phyloP scores from a whole-genome alignment of 2,888 invertebrate species.

The Melanchra persicariae region DNA sequence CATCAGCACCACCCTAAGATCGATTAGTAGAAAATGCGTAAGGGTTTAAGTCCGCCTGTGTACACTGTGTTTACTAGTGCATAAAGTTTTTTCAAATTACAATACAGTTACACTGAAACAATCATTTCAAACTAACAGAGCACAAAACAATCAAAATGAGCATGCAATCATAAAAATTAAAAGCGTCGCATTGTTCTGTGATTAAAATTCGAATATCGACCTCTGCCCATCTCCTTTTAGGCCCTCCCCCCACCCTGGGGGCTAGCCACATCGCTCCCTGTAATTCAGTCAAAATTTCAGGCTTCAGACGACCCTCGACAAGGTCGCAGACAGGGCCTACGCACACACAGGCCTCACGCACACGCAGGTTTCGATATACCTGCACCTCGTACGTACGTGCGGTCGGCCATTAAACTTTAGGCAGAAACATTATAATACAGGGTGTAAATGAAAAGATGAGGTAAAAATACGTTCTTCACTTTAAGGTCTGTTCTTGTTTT shows the following conservation, averaged over 20 bases:
- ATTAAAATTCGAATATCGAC: slow-evolving; percentile 82
- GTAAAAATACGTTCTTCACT: neutral
- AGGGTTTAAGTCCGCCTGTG: too few species aligned
- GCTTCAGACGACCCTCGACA: slow-evolving; percentile 86
- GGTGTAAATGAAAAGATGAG: slow-evolving; percentile 14
- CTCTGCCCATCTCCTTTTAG: slow-evolving; percentile 61
- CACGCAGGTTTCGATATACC: slow-evolving; percentile 70
- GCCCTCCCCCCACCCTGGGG: slow-evolving; percentile 58
- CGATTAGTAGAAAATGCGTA: too few species aligned
- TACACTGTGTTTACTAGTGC: too few species aligned
- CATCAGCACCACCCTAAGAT: neutral
- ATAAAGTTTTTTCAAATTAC: too few species aligned
- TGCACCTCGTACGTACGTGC: slow-evolving; percentile 68
- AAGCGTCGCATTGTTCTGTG: slow-evolving; percentile 71
- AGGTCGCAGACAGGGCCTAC: slow-evolving; percentile 85
- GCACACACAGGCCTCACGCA: slow-evolving; percentile 36
- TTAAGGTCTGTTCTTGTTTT: neutral
- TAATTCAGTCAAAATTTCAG: slow-evolving; percentile 79
- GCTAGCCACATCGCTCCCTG: slow-evolving; percentile 68
- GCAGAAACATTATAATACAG: slow-evolving; percentile 55
- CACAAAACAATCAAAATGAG: slow-evolving; percentile 18
- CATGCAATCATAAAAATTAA: slow-evolving; percentile 42
- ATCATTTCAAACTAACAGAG: neutral
- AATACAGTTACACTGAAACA: neutral
- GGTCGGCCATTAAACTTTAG: slow-evolving; percentile 78